Evolutionary conservation across 2,888 invertebrate genomes (phyloP).

Genomic region (Pyrgus malvae): DNA sequence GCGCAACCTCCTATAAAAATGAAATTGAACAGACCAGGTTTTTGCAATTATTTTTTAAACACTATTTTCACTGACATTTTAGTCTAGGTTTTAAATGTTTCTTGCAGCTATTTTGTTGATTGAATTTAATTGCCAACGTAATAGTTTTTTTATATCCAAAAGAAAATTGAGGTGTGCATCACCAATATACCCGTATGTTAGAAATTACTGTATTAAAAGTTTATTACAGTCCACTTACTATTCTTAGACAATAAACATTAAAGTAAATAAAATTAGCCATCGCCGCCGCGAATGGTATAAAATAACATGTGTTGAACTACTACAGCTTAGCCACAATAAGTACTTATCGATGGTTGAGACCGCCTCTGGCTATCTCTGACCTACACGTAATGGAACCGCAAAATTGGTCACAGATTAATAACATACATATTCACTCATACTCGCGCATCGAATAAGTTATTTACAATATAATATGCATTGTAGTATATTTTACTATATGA

Average conservation of each 20-base stretch:
- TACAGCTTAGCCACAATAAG: slow-evolving; percentile 38
- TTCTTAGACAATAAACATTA: no score
- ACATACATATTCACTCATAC: slow-evolving; percentile 33
- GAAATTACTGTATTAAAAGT: no score
- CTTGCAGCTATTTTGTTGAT: neutral
- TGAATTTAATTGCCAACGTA: neutral
- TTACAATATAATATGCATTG: slow-evolving; percentile 15
- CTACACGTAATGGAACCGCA: slow-evolving; percentile 33
- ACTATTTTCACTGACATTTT: neutral
- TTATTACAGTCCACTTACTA: no score
- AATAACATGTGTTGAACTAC: slow-evolving; percentile 58
- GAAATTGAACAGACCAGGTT: slow-evolving; percentile 1
- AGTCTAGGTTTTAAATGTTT: neutral
- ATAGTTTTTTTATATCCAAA: neutral
- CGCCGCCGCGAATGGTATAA: slow-evolving; percentile 53
- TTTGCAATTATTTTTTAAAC: slow-evolving; percentile 13
- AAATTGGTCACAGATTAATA: slow-evolving; percentile 37
- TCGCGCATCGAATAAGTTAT: slow-evolving; percentile 21
- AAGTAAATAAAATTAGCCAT: slow-evolving; percentile 44
- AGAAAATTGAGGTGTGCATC: neutral
- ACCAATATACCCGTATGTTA: no score
- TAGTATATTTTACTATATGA: slow-evolving; percentile 11
- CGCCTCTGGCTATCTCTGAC: slow-evolving; percentile 42
- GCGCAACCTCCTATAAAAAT: slow-evolving; percentile 17
- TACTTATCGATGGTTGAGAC: slow-evolving; percentile 34